Evolutionary conservation across 2,113 vertebrate species (phyloP).

Genomic region (Gila orcuttii): DNA sequence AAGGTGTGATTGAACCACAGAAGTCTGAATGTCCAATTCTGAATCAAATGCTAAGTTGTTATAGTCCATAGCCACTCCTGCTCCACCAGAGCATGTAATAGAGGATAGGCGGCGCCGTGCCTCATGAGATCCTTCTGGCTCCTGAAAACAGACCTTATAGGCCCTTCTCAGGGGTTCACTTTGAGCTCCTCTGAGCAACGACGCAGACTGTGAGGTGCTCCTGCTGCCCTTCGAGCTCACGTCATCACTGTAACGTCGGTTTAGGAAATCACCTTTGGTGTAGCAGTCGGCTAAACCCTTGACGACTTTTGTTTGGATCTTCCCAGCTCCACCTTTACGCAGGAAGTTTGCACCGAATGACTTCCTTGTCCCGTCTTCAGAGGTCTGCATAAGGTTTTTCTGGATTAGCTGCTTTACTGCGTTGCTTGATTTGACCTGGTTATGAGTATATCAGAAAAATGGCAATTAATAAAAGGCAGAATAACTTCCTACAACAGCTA

Average conservation of each 20-base stretch:
- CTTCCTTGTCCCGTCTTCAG: conserved; percentile 77
- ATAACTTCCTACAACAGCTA: too few species aligned
- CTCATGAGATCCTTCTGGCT: conserved; percentile 70
- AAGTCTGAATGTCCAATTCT: conserved; percentile 67
- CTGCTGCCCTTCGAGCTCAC: conserved; percentile 70
- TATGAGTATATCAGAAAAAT: not conserved
- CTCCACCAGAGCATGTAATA: conserved; percentile 59
- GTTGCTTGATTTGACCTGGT: conserved; percentile 74
- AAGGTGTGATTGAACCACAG: conserved; percentile 20
- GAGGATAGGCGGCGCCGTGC: conserved; percentile 83
- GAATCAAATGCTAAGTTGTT: conserved; percentile 81
- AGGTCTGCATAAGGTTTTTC: conserved; percentile 64
- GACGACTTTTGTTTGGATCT: conserved; percentile 79
- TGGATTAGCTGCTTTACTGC: conserved; percentile 72
- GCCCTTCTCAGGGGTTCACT: conserved; percentile 85
- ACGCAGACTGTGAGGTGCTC: conserved; percentile 63
- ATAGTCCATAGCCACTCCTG: conserved; percentile 65
- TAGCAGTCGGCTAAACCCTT: conserved; percentile 78
- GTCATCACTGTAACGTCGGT: conserved; percentile 62
- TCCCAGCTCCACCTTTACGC: conserved; percentile 77
- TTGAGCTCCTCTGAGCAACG: conserved; percentile 73
- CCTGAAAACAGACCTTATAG: conserved; percentile 78
- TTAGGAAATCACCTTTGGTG: conserved; percentile 65
- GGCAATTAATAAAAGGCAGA: not conserved
- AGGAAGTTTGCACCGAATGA: conserved; percentile 81